Evolutionary conservation across 1,140 invertebrate species (phyloP).

Genomic region (Caenorhabditis remanei): DNA sequence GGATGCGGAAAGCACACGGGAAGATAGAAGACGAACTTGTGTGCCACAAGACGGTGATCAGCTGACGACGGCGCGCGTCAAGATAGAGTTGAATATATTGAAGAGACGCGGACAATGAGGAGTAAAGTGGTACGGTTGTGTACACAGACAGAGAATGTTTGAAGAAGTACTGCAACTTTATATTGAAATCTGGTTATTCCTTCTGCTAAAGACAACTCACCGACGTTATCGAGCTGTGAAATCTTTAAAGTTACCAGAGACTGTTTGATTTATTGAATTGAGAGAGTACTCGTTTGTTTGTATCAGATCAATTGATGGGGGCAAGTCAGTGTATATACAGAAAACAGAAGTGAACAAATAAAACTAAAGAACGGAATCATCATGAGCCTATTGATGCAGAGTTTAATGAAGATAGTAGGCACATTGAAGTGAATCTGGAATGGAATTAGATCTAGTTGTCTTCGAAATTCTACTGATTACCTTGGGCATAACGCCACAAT

Average conservation of each 20-base stretch:
- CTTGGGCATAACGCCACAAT: conserved; percentile 51
- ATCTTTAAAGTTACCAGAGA: conserved; percentile 34
- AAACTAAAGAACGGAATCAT: background rate
- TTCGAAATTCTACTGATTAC: background rate
- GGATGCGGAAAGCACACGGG: conserved; percentile 4
- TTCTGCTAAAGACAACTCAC: background rate
- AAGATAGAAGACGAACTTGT: conserved; percentile 10
- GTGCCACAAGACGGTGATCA: conserved; percentile 34
- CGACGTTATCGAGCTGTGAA: conserved; percentile 50
- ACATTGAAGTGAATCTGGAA: conserved; percentile 37
- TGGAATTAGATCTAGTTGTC: background rate
- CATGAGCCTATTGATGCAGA: background rate
- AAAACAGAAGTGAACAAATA: background rate
- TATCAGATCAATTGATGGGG: conserved; percentile 10
- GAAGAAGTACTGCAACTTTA: conserved; percentile 45
- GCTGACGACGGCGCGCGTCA: conserved; percentile 14
- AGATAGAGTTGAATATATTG: background rate
- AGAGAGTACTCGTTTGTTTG: conserved; percentile 40
- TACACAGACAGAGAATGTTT: conserved; percentile 39
- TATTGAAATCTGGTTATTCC: conserved; percentile 44
- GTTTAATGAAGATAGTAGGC: conserved; percentile 2
- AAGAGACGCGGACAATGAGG: conserved; percentile 8
- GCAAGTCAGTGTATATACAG: background rate
- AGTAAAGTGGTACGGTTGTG: conserved; percentile 43
- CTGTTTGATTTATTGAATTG: conserved; percentile 40